phyloP scores from a whole-genome alignment of 2,888 invertebrate species.

The Dryobotodes eremita region DNA sequence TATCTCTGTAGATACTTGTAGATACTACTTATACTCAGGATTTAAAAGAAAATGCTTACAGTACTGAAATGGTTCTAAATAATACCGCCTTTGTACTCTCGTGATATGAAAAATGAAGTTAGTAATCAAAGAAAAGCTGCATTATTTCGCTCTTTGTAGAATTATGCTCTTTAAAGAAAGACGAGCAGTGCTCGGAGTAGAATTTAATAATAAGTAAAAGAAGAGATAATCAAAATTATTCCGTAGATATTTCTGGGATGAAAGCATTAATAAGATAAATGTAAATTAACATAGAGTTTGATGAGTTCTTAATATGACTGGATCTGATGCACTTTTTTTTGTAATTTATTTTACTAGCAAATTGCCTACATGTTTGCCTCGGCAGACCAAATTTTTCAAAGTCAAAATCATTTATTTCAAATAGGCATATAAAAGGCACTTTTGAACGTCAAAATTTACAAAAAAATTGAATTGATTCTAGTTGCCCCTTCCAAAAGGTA shows the following conservation, averaged over 20 bases:
- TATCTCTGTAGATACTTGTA: no score
- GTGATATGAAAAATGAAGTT: constrained; percentile 6
- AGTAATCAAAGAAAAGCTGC: constrained; percentile 1
- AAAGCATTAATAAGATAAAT: neutral
- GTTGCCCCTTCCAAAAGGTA: no score
- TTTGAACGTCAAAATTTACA: no score
- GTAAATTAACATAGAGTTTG: neutral
- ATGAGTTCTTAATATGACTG: neutral
- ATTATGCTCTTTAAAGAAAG: neutral
- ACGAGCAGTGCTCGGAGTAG: no score
- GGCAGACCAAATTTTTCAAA: no score
- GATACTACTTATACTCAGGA: no score
- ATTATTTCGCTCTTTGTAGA: neutral
- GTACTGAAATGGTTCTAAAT: neutral
- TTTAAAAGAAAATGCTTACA: neutral
- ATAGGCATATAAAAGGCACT: no score
- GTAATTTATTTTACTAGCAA: no score
- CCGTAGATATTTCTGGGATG: neutral
- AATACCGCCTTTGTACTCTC: neutral
- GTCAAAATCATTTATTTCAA: no score
- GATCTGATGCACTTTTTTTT: no score
- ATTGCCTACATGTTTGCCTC: no score
- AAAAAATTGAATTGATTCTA: no score
- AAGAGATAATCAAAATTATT: neutral
- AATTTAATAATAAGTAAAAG: neutral